Evolutionary conservation across 2,797 vertebrate species (phyloP), one percentile per base, ranked within the genome.

Genomic region (Apogon talboti): DNA sequence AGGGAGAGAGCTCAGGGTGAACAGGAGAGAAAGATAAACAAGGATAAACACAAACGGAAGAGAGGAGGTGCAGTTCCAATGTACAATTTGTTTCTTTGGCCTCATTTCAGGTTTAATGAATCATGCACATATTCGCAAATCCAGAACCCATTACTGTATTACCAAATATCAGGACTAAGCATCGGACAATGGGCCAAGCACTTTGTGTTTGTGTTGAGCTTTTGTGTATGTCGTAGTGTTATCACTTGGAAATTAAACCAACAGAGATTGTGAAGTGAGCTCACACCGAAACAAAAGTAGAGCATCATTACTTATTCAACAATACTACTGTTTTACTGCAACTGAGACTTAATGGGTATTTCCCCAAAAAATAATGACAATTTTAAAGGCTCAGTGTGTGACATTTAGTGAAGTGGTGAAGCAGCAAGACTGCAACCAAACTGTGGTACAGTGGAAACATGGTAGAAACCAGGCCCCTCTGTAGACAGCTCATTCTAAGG

Each of bases 41-140:
- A 30, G 28, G 13, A 30, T 41, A 42, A 19, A 62, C 1, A 48
- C n/a, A 62, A 35, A 45, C 19, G 8, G 30, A 63, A 15, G n/a
- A 1, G n/a, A 13, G 24, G 33, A 21, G 21, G 15, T 30, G 6
- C 11, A 3, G 21, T 24, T 2, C 2, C 21, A 24, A 24, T 14
- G 33, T 54, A 11, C 24, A 9, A 19, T 12, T 42, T 14, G 4
- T 44, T 62, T 60, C 10, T 37, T 13, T 48, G 16, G 15, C 4
- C n/a, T 66, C 3, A n/a, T 62, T 74, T 54, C 4, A 42, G 24
- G 2, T 58, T 51, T 37, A 61, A 51, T 66, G 43, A 71, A 45
- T 64, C 44, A 12, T 58, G 1, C 6, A 18, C 1, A 55, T 0
- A 49, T 14, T 42, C 2, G 0, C 5, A 70, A 69, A 2, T 49